Conservation (phyloP, 2,797 vertebrate species). For the Danio kyathit region DNA sequence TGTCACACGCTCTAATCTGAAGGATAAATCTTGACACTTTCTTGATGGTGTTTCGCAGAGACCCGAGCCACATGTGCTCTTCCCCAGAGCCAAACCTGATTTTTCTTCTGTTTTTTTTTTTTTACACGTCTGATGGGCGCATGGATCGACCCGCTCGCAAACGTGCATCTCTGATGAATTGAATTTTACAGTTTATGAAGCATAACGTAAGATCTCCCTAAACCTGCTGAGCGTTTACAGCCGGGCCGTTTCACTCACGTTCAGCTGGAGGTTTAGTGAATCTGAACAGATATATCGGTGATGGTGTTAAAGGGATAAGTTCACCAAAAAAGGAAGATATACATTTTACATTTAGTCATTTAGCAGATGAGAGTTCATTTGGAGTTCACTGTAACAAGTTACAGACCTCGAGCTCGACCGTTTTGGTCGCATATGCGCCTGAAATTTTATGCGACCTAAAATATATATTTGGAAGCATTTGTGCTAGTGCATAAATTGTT, state of each 20-base stretch:
- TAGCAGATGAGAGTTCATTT: too few relatives aligned
- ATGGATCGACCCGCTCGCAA: conserved; percentile 15
- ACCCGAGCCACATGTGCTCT: conserved; percentile 33
- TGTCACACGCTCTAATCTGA: conserved; percentile 52
- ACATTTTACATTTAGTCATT: too few relatives aligned
- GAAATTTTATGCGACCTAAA: too few relatives aligned
- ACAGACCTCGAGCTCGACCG: too few relatives aligned
- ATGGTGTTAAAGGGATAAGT: too few relatives aligned
- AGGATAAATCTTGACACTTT: conserved; percentile 50
- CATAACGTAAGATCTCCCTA: conserved; percentile 23
- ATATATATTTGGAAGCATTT: too few relatives aligned
- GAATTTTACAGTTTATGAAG: conserved; percentile 43
- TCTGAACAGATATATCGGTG: neutral
- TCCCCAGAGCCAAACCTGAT: conserved; percentile 27
- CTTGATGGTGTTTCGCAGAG: conserved; percentile 39
- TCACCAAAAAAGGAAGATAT: too few relatives aligned
- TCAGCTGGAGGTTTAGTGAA: neutral
- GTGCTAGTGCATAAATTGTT: too few relatives aligned
- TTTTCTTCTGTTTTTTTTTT: neutral
- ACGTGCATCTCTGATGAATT: conserved; percentile 42
- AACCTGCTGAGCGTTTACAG: neutral
- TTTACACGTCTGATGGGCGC: conserved; percentile 4
- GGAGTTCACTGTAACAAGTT: too few relatives aligned
- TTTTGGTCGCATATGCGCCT: too few relatives aligned
- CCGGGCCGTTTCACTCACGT: neutral